Evolutionary conservation across 1,140 invertebrate species (phyloP).

Genomic region (Bombus polaris): DNA sequence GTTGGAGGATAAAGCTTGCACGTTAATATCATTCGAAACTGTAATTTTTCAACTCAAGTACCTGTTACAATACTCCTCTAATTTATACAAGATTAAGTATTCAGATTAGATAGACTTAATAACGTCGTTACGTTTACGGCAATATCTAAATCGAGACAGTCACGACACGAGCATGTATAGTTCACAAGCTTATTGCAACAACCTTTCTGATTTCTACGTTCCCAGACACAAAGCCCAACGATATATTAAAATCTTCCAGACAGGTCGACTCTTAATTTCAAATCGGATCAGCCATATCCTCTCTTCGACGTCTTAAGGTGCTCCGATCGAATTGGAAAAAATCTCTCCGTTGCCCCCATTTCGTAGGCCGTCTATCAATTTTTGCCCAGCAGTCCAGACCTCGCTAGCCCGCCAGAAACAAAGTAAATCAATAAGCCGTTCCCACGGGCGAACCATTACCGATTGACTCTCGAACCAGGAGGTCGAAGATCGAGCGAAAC

Average conservation of each 20-base stretch:
- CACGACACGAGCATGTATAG: too few species aligned
- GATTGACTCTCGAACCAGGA: constrained; percentile 69
- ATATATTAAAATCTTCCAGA: background rate
- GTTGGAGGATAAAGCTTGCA: too few species aligned
- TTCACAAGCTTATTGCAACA: too few species aligned
- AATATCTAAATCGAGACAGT: too few species aligned
- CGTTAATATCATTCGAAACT: too few species aligned
- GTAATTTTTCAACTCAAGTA: too few species aligned
- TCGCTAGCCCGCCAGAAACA: constrained; percentile 39
- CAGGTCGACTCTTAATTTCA: background rate
- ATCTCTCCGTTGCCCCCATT: background rate
- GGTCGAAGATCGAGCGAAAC: constrained; percentile 76
- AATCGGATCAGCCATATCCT: background rate
- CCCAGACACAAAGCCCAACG: too few species aligned
- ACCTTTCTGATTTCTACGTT: too few species aligned
- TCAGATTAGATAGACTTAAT: too few species aligned
- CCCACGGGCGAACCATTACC: constrained; percentile 55
- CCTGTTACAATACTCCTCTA: too few species aligned
- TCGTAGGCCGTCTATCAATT: constrained; percentile 7
- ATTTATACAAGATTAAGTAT: too few species aligned
- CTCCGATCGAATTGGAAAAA: background rate
- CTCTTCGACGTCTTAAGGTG: background rate
- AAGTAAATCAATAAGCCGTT: constrained; percentile 45
- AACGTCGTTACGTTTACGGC: too few species aligned
- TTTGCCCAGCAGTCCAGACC: constrained; percentile 12